These are phyloP conservation scores for Drosophila robusta DNA, from an alignment of 2,888 invertebrate species.

Conservation along the genomic window DNA sequence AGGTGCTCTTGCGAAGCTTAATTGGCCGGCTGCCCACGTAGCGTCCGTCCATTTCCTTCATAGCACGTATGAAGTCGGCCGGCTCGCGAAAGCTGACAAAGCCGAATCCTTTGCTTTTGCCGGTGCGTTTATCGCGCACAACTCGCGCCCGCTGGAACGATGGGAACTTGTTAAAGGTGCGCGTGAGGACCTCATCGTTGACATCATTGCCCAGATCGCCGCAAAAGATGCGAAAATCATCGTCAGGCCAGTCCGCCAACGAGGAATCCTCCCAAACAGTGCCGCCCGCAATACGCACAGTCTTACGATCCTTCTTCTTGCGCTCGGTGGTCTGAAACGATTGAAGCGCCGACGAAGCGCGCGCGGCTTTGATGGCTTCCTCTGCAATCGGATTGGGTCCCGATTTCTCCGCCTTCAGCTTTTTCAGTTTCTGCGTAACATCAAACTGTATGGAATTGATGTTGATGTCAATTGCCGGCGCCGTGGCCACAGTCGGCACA, in stretches of 20 bases:
- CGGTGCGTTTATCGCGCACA: conserved; percentile 97
- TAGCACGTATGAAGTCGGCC: conserved; percentile 98
- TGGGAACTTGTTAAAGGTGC: conserved; percentile 97
- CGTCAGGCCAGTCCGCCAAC: conserved; percentile 97
- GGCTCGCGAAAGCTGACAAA: conserved; percentile 99
- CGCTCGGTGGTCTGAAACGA: conserved; percentile 87
- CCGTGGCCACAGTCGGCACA: conserved; percentile 80
- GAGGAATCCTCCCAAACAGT: conserved; percentile 98
- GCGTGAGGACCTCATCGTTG: conserved; percentile 97
- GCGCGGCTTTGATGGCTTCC: conserved; percentile 88
- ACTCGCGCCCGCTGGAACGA: conserved; percentile 98
- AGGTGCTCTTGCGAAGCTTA: conserved; percentile 97
- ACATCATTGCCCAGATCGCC: conserved; percentile 99
- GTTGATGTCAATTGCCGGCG: conserved; percentile 84
- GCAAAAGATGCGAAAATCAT: conserved; percentile 99
- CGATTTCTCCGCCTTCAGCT: conserved; percentile 88
- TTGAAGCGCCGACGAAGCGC: conserved; percentile 87
- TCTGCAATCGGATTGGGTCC: conserved; percentile 88
- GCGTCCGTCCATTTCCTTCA: conserved; percentile 99
- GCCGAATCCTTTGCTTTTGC: conserved; percentile 99
- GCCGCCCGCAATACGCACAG: conserved; percentile 96
- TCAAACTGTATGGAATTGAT: conserved; percentile 87
- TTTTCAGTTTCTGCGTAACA: conserved; percentile 87
- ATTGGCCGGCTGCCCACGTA: conserved; percentile 99
- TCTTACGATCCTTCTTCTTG: conserved; percentile 85